Evolutionary conservation across 2,888 invertebrate genomes (phyloP).

Genomic region (Ophion ellenae): DNA sequence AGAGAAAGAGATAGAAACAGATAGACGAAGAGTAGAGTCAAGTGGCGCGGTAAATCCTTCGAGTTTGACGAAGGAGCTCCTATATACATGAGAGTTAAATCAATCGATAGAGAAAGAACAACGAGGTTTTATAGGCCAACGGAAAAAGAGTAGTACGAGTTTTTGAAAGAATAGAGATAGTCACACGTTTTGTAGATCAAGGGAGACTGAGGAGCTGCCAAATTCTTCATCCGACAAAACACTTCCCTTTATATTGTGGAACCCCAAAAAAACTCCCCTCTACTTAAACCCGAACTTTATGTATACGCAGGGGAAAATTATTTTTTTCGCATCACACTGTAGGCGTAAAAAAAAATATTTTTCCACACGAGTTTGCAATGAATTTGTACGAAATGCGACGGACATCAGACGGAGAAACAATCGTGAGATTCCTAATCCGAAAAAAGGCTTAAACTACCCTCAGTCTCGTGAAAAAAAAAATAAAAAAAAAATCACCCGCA

Average conservation of each 20-base stretch:
- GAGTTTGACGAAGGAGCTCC: constrained; percentile 30
- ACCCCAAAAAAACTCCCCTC: not conserved
- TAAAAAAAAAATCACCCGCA: not conserved
- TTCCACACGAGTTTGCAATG: no score
- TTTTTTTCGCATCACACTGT: no score
- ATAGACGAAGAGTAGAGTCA: constrained; percentile 39
- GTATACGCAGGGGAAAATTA: no score
- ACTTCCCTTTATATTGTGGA: not conserved
- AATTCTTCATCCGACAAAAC: not conserved
- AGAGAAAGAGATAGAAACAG: constrained; percentile 25
- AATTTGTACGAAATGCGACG: no score
- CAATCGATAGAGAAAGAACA: not conserved
- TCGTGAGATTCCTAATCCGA: not conserved
- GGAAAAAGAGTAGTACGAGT: not conserved
- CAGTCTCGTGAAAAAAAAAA: not conserved
- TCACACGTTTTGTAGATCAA: constrained; percentile 6
- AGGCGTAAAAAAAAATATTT: no score
- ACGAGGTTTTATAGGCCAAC: not conserved
- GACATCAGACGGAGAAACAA: no score
- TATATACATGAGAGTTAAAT: not conserved
- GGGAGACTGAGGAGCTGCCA: not conserved
- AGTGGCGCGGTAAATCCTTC: constrained; percentile 24
- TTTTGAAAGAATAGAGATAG: not conserved
- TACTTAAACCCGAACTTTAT: no score
- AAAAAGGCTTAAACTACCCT: not conserved